Evolutionary conservation across 2,797 vertebrate genomes (phyloP).

Genomic region (Spinus olivaceus): DNA sequence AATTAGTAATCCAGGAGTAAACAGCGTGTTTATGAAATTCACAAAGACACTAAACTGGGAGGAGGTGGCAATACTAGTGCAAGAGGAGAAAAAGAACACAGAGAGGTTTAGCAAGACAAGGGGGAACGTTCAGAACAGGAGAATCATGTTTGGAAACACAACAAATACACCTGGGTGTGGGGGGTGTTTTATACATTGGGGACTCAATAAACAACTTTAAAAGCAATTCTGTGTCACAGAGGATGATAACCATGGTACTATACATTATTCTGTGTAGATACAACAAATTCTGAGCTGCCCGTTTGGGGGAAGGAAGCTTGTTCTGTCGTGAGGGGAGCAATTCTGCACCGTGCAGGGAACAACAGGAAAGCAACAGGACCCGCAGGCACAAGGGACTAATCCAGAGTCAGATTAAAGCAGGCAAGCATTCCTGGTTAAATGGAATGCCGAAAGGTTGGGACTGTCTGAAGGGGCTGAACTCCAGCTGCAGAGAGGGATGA

Average conservation of each 20-base stretch:
- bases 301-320: neutral
- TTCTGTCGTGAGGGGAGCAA: neutral
- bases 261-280: neutral
- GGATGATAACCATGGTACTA: neutral
- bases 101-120: neutral
- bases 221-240: neutral
- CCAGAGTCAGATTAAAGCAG: neutral
- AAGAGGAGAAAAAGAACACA: neutral
- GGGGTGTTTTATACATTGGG: neutral
- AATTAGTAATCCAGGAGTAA: conserved; percentile 51
- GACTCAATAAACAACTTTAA: neutral
- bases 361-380: neutral
- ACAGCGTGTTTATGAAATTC: conserved; percentile 27
- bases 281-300: neutral
- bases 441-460: neutral
- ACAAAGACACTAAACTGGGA: conserved; percentile 11
- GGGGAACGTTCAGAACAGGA: neutral
- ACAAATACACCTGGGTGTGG: neutral
- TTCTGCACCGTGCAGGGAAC: neutral
- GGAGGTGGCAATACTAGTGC: conserved; percentile 13
- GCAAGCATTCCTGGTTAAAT: neutral
- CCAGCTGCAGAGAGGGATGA: neutral
- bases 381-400: neutral
- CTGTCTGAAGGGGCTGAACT: neutral
- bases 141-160: neutral